A percentile compares a stretch with the other conserved stretches of the same genome.
phyloP scores from a whole-genome alignment of 35 echinoderm and acorn worm species.

The Ptychodera flava region DNA sequence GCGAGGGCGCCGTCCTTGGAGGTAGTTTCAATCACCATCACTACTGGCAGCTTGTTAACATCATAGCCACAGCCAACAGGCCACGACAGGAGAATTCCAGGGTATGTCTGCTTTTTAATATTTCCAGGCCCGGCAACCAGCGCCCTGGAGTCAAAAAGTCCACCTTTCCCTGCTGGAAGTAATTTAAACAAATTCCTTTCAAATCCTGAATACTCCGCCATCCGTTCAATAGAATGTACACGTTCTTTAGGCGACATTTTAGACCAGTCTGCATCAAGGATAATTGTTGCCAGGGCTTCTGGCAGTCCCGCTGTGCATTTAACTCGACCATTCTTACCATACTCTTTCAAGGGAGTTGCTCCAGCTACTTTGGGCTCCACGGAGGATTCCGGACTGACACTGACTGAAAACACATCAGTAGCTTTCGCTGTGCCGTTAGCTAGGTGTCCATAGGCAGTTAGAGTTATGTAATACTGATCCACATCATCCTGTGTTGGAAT shows the following conservation, averaged over 20 bases:
- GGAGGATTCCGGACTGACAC: constrained; percentile 19
- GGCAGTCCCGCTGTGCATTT: constrained; percentile 56
- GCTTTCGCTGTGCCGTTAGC: constrained; percentile 35
- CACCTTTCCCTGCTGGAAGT: constrained; percentile 61
- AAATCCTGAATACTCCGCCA: constrained; percentile 92
- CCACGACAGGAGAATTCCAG: constrained; percentile 83
- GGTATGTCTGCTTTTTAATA: constrained; percentile 31
- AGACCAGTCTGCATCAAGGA: constrained; percentile 95
- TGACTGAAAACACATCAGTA: constrained; percentile 77
- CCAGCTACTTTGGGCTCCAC: neutral
- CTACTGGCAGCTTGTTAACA: constrained; percentile 76
- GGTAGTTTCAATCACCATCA: constrained; percentile 67
- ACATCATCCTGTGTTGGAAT: constrained; percentile 87
- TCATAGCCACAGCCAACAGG: constrained; percentile 78
- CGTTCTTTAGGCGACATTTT: constrained; percentile 44
- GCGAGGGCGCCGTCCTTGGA: constrained; percentile 93
- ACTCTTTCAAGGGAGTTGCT: constrained; percentile 13
- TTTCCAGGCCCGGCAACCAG: constrained; percentile 82
- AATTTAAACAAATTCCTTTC: constrained; percentile 62
- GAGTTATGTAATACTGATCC: constrained; percentile 79
- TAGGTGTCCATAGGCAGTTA: constrained; percentile 69
- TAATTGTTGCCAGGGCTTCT: constrained; percentile 64
- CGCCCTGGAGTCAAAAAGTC: constrained; percentile 30
- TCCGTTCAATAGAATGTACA: constrained; percentile 55
- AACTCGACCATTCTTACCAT: constrained; percentile 34